Conservation (phyloP, 1,140 invertebrate species). For the Hypothenemus hampei region DNA sequence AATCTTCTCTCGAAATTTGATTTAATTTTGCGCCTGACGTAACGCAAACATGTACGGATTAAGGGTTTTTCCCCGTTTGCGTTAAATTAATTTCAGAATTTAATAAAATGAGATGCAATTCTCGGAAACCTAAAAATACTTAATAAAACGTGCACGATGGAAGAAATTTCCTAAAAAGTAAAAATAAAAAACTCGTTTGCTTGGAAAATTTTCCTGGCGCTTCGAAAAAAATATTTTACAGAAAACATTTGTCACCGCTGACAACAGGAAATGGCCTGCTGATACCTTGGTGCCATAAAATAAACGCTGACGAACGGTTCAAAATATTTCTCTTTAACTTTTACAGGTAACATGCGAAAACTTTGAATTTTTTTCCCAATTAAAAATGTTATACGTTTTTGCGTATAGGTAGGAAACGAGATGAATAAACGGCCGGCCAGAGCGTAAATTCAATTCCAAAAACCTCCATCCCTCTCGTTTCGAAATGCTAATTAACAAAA, state of each 20-base stretch:
- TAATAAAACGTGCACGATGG: too few species aligned
- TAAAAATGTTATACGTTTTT: not conserved
- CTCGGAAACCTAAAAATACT: too few species aligned
- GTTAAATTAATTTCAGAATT: too few species aligned
- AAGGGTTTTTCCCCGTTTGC: too few species aligned
- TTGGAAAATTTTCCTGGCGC: not conserved
- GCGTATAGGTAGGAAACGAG: slow-evolving; percentile 9
- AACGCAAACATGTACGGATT: not conserved
- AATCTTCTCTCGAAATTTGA: slow-evolving; percentile 38
- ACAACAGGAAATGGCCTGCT: slow-evolving; percentile 7
- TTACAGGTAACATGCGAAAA: not conserved
- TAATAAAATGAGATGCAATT: too few species aligned
- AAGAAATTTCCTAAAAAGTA: too few species aligned
- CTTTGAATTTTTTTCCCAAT: too few species aligned
- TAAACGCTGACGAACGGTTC: not conserved
- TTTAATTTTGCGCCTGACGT: slow-evolving; percentile 44
- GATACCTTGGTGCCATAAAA: slow-evolving; percentile 6
- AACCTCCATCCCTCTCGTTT: slow-evolving; percentile 17
- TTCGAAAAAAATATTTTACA: slow-evolving; percentile 10
- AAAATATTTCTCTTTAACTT: not conserved
- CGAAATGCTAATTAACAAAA: slow-evolving; percentile 30
- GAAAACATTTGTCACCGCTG: slow-evolving; percentile 9
- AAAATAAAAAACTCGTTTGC: not conserved
- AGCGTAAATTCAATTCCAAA: slow-evolving; percentile 22
- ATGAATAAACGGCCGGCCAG: slow-evolving; percentile 11